phyloP scores from a whole-genome alignment of 2,888 invertebrate species.

The Cantharis rufa region DNA sequence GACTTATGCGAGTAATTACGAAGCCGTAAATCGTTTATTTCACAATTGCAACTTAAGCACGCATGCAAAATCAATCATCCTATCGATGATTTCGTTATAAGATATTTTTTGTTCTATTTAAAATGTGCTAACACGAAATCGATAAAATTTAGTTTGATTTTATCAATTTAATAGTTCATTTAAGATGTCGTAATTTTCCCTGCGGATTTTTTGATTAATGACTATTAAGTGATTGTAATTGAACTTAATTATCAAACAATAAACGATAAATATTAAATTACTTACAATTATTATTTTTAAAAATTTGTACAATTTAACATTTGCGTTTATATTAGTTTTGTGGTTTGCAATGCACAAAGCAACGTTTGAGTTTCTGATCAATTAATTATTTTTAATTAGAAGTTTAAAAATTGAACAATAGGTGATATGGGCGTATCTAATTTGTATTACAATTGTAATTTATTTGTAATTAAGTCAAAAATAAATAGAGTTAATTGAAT shows the following conservation, averaged over 20 bases:
- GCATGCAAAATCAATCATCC: slow-evolving; percentile 17
- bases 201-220: neutral
- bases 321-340: neutral
- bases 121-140: neutral
- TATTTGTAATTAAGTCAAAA: neutral
- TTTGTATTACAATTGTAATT: neutral
- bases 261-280: neutral
- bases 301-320: neutral
- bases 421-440: neutral
- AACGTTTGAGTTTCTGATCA: neutral
- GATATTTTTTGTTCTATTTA: neutral
- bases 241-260: neutral
- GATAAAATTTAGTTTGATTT: neutral
- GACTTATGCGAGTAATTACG: slow-evolving; percentile 17
- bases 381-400: neutral
- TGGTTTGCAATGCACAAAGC: neutral
- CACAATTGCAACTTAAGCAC: slow-evolving; percentile 2
- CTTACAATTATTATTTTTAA: neutral
- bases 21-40: slow-evolving; percentile 8
- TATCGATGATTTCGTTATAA: slow-evolving; percentile 3
- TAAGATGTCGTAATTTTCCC: neutral
- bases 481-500: neutral
- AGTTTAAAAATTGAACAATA: neutral
- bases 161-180: neutral
- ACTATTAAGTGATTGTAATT: neutral